Base-by-base conservation (phyloP, 1,140 invertebrate species). In the Formica exsecta region DNA sequence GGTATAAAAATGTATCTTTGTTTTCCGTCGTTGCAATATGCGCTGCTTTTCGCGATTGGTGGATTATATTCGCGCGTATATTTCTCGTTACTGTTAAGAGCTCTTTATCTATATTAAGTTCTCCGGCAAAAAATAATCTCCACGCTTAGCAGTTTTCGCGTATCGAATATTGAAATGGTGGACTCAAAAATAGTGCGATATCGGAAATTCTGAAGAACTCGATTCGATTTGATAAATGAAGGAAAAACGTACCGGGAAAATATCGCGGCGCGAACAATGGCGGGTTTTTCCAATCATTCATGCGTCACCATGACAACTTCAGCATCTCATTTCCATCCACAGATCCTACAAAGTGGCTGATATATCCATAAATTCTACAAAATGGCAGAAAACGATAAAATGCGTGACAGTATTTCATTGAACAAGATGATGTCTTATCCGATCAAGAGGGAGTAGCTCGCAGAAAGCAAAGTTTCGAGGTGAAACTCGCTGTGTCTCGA, bases 401-500 rank as follows among this genome's bases (percentile, higher is more conserved):
- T 44, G 7, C 65, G 22, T 32, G 38, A 68, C 25, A 16, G 9
- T 80, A 57, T 68, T 25, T 54, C 38, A 38, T 25, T 54, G 32
- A 80, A 36, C 22, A 32, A 80, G 36, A 19, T 80, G 48, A 70
- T 41, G 65, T 76, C 70, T 75, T 84, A 84, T 84, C 70, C 70
- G 73, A 84, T 84, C 70, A 68, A 38, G 2, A n/a, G 29, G 71
- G 65, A 70, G 74, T 75, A 36, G 3, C 13, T 11, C 6, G n/a
- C 3, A 54, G 79, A 84, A 84, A 85, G 48, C 62, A 84, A 86
- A 86, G 65, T 86, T 86, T 22, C 36, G 22, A n/a, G 48, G 11
- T 54, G 66, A 79, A 84, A 86, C 59, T 74, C 59, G 32, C 0
- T 16, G 68, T 84, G 79, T 73, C 80, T 73, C 79, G 13, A 38